A percentile compares a stretch with the other conserved stretches of the same genome.
phyloP scores from a whole-genome alignment of 2,888 invertebrate genomes.

The Archips xylosteana region DNA sequence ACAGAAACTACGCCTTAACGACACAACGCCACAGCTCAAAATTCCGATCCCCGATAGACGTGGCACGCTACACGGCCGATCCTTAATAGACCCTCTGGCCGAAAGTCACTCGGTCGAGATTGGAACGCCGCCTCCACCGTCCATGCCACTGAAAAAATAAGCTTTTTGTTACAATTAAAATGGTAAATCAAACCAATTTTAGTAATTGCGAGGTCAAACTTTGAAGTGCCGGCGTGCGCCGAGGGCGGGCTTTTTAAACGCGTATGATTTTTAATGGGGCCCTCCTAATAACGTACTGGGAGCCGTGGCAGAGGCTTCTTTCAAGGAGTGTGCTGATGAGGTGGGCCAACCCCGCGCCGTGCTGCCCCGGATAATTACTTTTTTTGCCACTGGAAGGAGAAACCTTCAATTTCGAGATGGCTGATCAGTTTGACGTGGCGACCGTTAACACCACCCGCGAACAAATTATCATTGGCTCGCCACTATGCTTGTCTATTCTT shows the following conservation, averaged over 20 bases:
- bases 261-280: constrained; percentile 73
- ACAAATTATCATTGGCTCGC: constrained; percentile 39
- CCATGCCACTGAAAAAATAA: constrained; percentile 79
- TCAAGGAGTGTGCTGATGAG: constrained; percentile 32
- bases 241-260: constrained; percentile 68
- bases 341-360: constrained; percentile 44
- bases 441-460: constrained; percentile 29
- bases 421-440: constrained; percentile 6
- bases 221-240: constrained; percentile 73
- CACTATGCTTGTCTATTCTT: constrained; percentile 8
- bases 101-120: constrained; percentile 84
- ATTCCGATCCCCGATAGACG: constrained; percentile 64
- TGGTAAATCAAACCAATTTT: constrained; percentile 86
- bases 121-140: constrained; percentile 71
- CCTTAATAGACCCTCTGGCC: constrained; percentile 80
- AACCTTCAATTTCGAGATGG: constrained; percentile 42
- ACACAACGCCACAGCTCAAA: constrained; percentile 80
- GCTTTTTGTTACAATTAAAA: constrained; percentile 86
- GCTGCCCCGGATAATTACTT: constrained; percentile 54
- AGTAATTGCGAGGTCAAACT: constrained; percentile 84
- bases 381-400: constrained; percentile 42
- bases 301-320: constrained; percentile 41
- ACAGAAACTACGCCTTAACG: constrained; percentile 83
- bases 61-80: constrained; percentile 67
- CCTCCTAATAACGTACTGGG: constrained; percentile 55